Base-by-base conservation (phyloP, 2,888 invertebrate species). In the Netelia inedita region DNA sequence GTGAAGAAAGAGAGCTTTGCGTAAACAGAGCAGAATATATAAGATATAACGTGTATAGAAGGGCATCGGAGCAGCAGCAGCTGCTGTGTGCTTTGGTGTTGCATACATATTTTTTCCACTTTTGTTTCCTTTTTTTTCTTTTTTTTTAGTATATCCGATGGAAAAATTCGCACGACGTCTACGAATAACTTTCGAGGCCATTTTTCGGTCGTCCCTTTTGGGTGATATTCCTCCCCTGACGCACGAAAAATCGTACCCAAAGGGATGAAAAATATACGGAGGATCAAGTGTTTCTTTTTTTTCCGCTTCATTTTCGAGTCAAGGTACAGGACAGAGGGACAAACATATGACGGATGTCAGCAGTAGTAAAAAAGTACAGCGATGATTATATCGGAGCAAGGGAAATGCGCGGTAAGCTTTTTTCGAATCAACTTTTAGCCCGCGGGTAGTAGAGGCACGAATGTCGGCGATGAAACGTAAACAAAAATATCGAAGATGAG, bases 1-100 rank as follows among this genome's bases (percentile, higher is more conserved):
- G 68, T n/a, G 74, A 68, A 68, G 73, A 69, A 79, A 82, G 71
- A 69, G 41, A 73, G 81, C 53, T 82, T 61, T 41, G 41, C 65
- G 74, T 59, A 75, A 83, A 79, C 65, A 66, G 63, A 50, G 75
- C 28, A 35, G 43, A 71, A 80, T 75, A 59, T 19, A 59, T n/a
- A 75, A 59, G 75, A 76, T 63, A 76, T 63, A 71, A 16, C 61
- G 19, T 5, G 19, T 19, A 43, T 43, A 43, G 65, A 43, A 66
- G 21, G 35, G 19, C 65, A 46, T 46, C 65, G 28, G 28, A 61
- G 65, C 35, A 66, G 43, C 65, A 66, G 65, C 65, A 10, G 19
- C 50, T 14, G 28, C 9, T 53, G 43, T 46, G 14, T 46, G 46
- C 46, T 46, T 9, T 28, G 35, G 23, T 19, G 16, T 21, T 57